A percentile compares a stretch with the other conserved stretches of the same genome.
Evolutionary conservation across 1,140 invertebrate genomes (phyloP).

Genomic region (Phthorimaea operculella): DNA sequence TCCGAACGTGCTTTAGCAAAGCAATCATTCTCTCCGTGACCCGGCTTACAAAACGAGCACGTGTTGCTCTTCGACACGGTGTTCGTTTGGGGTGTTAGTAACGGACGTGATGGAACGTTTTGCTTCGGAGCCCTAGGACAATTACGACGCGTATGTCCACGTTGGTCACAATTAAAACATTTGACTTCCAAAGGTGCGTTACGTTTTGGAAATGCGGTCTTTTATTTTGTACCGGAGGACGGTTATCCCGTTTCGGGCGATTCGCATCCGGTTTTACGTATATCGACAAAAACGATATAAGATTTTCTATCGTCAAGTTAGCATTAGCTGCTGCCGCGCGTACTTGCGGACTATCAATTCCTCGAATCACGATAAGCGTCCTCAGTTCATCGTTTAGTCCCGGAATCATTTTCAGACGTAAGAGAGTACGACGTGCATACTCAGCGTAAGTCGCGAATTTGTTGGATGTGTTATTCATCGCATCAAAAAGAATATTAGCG

Average conservation of each 20-base stretch:
- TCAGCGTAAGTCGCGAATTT: neutral
- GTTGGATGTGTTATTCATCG: neutral
- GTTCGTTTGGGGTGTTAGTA: neutral
- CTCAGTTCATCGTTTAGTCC: neutral
- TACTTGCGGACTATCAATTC: neutral
- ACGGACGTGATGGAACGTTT: neutral
- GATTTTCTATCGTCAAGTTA: neutral
- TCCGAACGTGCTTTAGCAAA: constrained; percentile 12
- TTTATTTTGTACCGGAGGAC: neutral
- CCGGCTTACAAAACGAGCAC: constrained; percentile 18
- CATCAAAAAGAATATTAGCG: too few relatives aligned
- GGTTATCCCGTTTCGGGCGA: neutral
- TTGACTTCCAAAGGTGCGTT: neutral
- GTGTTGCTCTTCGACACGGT: neutral
- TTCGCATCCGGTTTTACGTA: neutral
- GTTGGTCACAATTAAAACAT: constrained; percentile 9
- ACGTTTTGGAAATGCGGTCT: neutral
- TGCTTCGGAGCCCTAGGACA: neutral
- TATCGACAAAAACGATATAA: neutral
- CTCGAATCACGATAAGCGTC: too few relatives aligned
- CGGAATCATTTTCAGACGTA: neutral
- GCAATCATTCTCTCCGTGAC: constrained; percentile 15
- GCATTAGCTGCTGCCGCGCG: neutral
- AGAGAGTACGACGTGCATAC: neutral
- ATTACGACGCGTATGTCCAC: constrained; percentile 8